Percentiles rank a stretch among this genome's conserved stretches.
phyloP scores from a whole-genome alignment of 37 sponge, comb jelly and placozoan species.

The Ephydatia muelleri region DNA sequence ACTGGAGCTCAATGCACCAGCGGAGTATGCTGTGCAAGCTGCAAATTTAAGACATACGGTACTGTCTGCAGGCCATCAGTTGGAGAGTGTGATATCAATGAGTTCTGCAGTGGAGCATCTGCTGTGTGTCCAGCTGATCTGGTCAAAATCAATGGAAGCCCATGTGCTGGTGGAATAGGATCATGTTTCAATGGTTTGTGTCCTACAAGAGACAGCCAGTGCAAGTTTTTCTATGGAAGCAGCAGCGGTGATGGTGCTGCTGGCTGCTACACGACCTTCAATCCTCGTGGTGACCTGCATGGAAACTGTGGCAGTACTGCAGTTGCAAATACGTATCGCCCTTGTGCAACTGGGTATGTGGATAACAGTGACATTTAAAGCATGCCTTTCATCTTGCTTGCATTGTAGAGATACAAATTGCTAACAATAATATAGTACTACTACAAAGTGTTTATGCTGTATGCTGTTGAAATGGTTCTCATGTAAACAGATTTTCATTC shows the following conservation, averaged over 20 bases:
- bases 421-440: too few species aligned
- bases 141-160: not conserved
- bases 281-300: not conserved
- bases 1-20: constrained; percentile 28
- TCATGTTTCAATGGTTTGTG: not conserved
- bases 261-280: not conserved
- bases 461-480: too few species aligned
- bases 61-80: constrained; percentile 13
- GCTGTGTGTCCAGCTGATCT: not conserved
- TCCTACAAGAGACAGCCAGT: not conserved
- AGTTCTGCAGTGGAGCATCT: constrained; percentile 35
- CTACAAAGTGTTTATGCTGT: too few species aligned
- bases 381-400: too few species aligned
- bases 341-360: not conserved
- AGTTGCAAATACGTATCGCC: not conserved
- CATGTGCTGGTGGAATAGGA: not conserved
- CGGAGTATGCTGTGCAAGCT: constrained; percentile 39
- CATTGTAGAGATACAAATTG: too few species aligned
- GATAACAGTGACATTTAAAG: too few species aligned
- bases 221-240: not conserved
- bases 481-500: too few species aligned
- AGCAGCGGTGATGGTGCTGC: not conserved
- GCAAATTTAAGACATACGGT: constrained; percentile 26
- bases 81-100: constrained; percentile 43
- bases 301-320: constrained; percentile 20